phyloP scores from a whole-genome alignment of 2,888 invertebrate species.

The Morpho achilles region DNA sequence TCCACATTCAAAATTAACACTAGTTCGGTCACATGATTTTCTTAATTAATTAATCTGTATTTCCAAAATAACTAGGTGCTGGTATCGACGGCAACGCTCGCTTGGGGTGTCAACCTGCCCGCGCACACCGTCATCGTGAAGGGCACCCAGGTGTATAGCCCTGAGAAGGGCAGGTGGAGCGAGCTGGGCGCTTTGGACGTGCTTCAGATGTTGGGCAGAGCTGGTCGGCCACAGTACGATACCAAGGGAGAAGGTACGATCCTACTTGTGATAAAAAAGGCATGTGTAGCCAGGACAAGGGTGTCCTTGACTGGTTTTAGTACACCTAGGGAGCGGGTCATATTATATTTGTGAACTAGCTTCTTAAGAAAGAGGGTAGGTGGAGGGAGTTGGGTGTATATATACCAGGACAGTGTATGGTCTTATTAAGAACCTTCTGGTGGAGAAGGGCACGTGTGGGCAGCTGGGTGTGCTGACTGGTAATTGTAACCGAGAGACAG shows the following conservation, averaged over 20 bases:
- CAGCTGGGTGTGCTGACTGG: too few relatives aligned
- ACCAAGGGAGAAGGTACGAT: slow-evolving; percentile 85
- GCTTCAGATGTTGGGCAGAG: slow-evolving; percentile 98
- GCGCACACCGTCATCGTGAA: slow-evolving; percentile 98
- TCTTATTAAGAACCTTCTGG: too few relatives aligned
- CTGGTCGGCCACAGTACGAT: slow-evolving; percentile 98
- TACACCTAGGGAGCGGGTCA: too few relatives aligned
- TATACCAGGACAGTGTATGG: too few relatives aligned
- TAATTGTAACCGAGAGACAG: too few relatives aligned
- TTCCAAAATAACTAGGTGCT: slow-evolving; percentile 79
- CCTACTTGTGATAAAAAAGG: slow-evolving; percentile 64
- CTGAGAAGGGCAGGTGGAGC: slow-evolving; percentile 99
- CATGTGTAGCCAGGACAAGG: slow-evolving; percentile 56
- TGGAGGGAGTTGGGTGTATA: too few relatives aligned
- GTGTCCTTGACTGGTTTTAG: slow-evolving; percentile 82
- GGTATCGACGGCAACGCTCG: slow-evolving; percentile 98
- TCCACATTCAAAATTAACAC: too few relatives aligned
- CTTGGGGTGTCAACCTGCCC: slow-evolving; percentile 99
- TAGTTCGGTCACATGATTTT: too few relatives aligned
- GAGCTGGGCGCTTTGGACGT: slow-evolving; percentile 98
- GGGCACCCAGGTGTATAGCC: slow-evolving; percentile 98
- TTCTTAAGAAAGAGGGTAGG: too few relatives aligned
- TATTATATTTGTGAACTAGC: too few relatives aligned
- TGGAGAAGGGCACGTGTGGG: too few relatives aligned
- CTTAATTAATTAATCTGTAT: too few relatives aligned